Evolutionary conservation across 2,888 invertebrate species (phyloP).

Genomic region (Eristalis pertinax): DNA sequence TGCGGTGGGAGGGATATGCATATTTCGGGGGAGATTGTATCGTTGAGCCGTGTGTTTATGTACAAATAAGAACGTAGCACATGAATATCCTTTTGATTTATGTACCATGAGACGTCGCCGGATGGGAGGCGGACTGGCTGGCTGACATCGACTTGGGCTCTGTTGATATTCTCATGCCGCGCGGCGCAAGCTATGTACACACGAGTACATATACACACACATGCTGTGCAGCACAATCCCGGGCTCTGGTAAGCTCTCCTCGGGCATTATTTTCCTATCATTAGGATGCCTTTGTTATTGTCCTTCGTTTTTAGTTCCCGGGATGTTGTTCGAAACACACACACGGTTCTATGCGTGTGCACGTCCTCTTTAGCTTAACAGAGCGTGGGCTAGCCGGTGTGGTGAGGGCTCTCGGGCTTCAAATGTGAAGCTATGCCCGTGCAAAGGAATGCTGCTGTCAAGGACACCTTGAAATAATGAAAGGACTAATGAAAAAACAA

Average conservation of each 20-base stretch:
- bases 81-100: conserved; percentile 67
- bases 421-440: conserved; percentile 33
- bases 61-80: conserved; percentile 28
- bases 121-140: neutral
- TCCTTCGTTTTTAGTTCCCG: conserved; percentile 41
- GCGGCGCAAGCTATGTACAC: neutral
- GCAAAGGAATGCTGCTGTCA: conserved; percentile 58
- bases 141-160: conserved; percentile 4
- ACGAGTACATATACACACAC: neutral
- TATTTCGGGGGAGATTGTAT: conserved; percentile 37
- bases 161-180: neutral
- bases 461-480: conserved; percentile 72
- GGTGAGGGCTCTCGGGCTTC: conserved; percentile 14
- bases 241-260: conserved; percentile 63
- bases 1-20: conserved; percentile 12
- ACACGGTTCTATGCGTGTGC: neutral
- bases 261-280: conserved; percentile 71
- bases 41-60: conserved; percentile 9
- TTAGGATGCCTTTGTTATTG: conserved; percentile 69
- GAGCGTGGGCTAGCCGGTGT: neutral
- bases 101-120: conserved; percentile 40
- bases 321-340: conserved; percentile 25
- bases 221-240: conserved; percentile 30
- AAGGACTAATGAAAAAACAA: conserved; percentile 72
- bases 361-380: neutral